Evolutionary conservation across 2,888 invertebrate species (phyloP).

Genomic region (Leptinotarsa peninsularis): DNA sequence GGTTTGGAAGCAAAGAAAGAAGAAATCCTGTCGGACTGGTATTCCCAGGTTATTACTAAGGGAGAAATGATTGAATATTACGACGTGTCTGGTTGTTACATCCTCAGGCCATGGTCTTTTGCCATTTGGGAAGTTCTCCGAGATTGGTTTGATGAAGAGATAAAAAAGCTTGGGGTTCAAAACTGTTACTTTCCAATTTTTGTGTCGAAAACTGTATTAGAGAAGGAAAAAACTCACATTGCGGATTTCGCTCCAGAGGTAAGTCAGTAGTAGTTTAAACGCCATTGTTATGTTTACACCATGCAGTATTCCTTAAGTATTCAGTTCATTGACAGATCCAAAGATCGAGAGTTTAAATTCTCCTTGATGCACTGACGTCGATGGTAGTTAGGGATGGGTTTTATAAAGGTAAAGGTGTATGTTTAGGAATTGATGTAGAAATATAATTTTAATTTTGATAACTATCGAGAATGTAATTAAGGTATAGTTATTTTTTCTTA

Average conservation of each 20-base stretch:
- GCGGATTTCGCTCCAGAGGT: slow-evolving; percentile 98
- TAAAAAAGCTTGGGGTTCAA: slow-evolving; percentile 92
- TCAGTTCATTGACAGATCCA: too few relatives aligned
- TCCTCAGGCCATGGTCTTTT: slow-evolving; percentile 96
- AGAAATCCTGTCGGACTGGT: slow-evolving; percentile 96
- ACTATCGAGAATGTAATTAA: too few relatives aligned
- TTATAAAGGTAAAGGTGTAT: too few relatives aligned
- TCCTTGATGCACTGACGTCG: too few relatives aligned
- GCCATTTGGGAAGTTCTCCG: slow-evolving; percentile 95
- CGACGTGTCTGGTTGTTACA: slow-evolving; percentile 99
- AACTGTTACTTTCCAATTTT: slow-evolving; percentile 99
- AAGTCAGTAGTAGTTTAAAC: not conserved
- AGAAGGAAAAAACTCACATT: slow-evolving; percentile 96
- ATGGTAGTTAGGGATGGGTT: too few relatives aligned
- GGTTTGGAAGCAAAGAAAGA: slow-evolving; percentile 94
- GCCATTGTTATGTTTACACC: too few relatives aligned
- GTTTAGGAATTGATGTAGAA: too few relatives aligned
- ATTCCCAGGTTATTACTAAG: slow-evolving; percentile 91
- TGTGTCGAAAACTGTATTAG: slow-evolving; percentile 89
- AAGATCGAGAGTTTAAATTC: too few relatives aligned
- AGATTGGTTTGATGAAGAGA: slow-evolving; percentile 86
- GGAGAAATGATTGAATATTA: slow-evolving; percentile 99
- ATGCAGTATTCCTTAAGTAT: too few relatives aligned
- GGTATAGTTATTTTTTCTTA: too few relatives aligned
- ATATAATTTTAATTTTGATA: too few relatives aligned